Evolutionary conservation across 2,113 vertebrate genomes (phyloP), one percentile per base, ranked within the genome.

Genomic region (Mobula birostris): DNA sequence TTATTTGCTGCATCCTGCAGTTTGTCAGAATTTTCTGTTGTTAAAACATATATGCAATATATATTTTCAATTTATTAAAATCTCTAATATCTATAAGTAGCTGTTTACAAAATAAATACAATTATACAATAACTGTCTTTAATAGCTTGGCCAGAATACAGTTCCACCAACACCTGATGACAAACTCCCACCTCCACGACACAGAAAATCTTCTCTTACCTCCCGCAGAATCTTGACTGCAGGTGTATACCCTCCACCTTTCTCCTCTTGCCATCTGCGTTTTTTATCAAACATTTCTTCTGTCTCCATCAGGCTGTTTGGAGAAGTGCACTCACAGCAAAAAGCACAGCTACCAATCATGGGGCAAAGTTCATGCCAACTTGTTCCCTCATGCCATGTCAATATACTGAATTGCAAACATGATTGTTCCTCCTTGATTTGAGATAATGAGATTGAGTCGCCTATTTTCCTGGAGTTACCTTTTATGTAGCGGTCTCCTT

Each of bases 281-380:
- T 94, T 94, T 74, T 88, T 94, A 19, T 24, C 74, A 58, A 77
- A 88, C 94, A 94, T 94, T 74, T 9, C 14, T 76, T 19, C 56
- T 58, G 29, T 24, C 11, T 79, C 58, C 79, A 9, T 63, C 80
- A 15, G 17, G 19, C 78, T 48, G 91, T 56, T 74, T 74, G 21
- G 70, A 74, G 12, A 48, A 76, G 21, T 92, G 74, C 87, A 96
- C 70, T 88, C 90, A 95, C 70, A 95, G 95, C 94, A 94, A 77
- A 87, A 94, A 82, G 94, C 94, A 72, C 70, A 0, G 24, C 36
- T 40, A 93, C 91, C 40, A 48, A 19, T 76, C 66, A 93, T 76
- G 68, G 24, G 94, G 92, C 94, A 95, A 96, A 95, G 94, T 94
- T 96, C 94, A 94, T 78, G 91, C 94, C 94, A 95, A 95, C 74